Conservation (phyloP, 2,797 vertebrate species). For the Kryptolebias ocellatus region DNA sequence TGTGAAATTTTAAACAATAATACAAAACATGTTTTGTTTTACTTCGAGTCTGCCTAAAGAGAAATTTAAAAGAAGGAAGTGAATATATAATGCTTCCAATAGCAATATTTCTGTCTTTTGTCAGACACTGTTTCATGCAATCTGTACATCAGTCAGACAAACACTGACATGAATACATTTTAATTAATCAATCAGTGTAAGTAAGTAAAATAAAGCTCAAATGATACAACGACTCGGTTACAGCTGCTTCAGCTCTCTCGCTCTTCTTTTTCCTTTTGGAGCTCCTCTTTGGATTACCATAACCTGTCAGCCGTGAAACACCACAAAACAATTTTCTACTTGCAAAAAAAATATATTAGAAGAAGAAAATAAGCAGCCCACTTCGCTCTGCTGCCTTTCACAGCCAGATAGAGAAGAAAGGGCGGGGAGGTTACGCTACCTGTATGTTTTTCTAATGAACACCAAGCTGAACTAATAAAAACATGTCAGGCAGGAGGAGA, state of each 20-base stretch:
- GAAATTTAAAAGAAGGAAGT: neutral
- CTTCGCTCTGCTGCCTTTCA: slow-evolving; percentile 63
- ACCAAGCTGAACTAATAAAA: slow-evolving; percentile 67
- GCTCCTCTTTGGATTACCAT: slow-evolving; percentile 91
- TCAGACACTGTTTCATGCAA: slow-evolving; percentile 31
- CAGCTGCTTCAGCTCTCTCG: slow-evolving; percentile 79
- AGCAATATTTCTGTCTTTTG: slow-evolving; percentile 15
- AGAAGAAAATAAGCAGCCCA: slow-evolving; percentile 43
- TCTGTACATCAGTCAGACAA: slow-evolving; percentile 45
- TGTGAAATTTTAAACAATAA: no score
- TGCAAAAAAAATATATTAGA: slow-evolving; percentile 72
- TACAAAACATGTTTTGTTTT: neutral
- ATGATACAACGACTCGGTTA: slow-evolving; percentile 84
- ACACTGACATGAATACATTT: slow-evolving; percentile 60
- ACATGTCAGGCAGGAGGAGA: slow-evolving; percentile 52
- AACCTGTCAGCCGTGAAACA: slow-evolving; percentile 91
- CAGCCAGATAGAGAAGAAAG: slow-evolving; percentile 54
- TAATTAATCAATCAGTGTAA: slow-evolving; percentile 59
- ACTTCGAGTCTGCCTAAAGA: neutral
- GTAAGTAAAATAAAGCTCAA: slow-evolving; percentile 82
- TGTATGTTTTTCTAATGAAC: slow-evolving; percentile 74
- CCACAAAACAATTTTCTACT: slow-evolving; percentile 87
- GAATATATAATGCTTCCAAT: neutral
- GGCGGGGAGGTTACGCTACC: slow-evolving; percentile 67
- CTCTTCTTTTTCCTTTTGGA: slow-evolving; percentile 61